Evolutionary conservation across 1,140 invertebrate genomes (phyloP), one percentile per base, ranked within the genome.

Genomic region (Drosophila tani): DNA sequence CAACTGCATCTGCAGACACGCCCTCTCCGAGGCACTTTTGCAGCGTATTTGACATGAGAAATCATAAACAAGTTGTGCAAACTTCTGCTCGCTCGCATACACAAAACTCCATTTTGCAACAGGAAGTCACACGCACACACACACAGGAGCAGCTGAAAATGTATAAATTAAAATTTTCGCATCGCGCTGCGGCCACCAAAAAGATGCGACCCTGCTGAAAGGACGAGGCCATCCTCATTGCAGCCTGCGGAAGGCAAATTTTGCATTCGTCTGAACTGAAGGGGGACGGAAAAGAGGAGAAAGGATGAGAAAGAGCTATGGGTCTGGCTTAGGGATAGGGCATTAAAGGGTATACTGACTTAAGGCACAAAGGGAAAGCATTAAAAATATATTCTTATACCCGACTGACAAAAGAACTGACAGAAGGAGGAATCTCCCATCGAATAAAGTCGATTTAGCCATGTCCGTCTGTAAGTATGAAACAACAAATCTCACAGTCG

Each of bases 1-100:
- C 76, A 74, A 70, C 84, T 67, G 80, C 66, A 62, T 57, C 64
- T 64, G 75, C 58, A 47, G 67, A 73, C 67, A 50, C 59, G 70
- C 51, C 71, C 47, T 53, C 53, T 21, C 15, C 60, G 19, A 58
- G 71, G 71, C 64, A 83, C 81, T 83, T 79, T 47, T 77, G 51
- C 68, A 86, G 75, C 84, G 84, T 83, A 86, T 80, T 86, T 88
- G 84, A 86, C 84, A 86, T 83, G 84, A 77, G 75, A 86, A 86
- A 88, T 86, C 83, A 86, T 83, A 86, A 86, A 86, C 83, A 88
- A 88, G 71, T 86, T 86, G 83, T 67, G 80, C 84, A 88, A 86
- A 85, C 82, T 75, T 79, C 80, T 74, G 66, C 64, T 69, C 64
- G 64, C 64, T 66, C 43, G 68, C 69, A 71, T 71, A 59, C 69